Evolutionary conservation across 2,113 vertebrate species (phyloP).

Genomic region (Tapirus terrestris): DNA sequence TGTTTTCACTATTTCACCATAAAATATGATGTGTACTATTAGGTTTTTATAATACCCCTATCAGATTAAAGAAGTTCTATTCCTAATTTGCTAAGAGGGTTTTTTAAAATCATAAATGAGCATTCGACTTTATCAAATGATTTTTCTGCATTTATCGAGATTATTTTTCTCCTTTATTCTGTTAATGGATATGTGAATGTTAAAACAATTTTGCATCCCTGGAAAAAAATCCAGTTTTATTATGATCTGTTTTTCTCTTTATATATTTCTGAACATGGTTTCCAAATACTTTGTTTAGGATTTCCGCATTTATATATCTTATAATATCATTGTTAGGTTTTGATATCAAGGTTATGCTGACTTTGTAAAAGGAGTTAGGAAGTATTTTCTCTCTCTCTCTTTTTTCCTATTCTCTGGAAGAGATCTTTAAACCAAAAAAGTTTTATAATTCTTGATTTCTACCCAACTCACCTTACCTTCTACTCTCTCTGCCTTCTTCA

Average conservation of each 20-base stretch:
- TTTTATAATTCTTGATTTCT: not conserved
- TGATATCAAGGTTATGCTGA: not conserved
- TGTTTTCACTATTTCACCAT: not conserved
- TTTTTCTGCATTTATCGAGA: not conserved
- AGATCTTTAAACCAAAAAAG: not conserved
- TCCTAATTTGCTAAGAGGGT: not conserved
- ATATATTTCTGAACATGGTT: slow-evolving; percentile 25
- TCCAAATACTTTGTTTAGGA: slow-evolving; percentile 34
- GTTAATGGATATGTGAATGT: not conserved
- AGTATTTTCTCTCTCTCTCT: not conserved
- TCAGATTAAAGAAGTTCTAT: not conserved
- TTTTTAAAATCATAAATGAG: not conserved
- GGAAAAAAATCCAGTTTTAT: not conserved
- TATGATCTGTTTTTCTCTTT: not conserved
- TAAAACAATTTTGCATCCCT: not conserved
- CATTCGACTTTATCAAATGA: not conserved
- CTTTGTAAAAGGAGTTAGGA: not conserved
- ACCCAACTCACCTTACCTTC: not conserved
- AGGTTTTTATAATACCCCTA: not conserved
- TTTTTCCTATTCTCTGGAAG: not conserved
- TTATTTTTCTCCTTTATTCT: slow-evolving; percentile 44
- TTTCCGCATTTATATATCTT: not conserved
- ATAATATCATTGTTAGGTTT: not conserved
- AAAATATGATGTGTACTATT: not conserved
- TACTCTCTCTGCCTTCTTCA: not conserved